Evolutionary conservation across 2,113 vertebrate species (phyloP).

Genomic region (Cephalopterus ornatus): DNA sequence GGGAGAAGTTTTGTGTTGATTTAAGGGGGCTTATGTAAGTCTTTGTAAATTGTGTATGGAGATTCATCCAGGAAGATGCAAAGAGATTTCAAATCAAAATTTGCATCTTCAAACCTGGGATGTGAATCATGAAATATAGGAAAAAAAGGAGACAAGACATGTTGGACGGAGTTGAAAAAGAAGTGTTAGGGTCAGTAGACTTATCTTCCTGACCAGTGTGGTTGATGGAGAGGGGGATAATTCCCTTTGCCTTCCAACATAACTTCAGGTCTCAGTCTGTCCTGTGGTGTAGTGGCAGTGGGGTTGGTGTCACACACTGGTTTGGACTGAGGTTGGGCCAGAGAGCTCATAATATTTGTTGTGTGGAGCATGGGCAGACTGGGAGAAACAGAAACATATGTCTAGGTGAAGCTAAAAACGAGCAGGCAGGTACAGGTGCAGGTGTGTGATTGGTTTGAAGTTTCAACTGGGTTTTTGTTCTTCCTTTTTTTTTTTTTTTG

Average conservation of each 20-base stretch:
- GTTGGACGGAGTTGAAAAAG: background rate
- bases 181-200: background rate
- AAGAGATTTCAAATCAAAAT: background rate
- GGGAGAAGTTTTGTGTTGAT: background rate
- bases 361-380: background rate
- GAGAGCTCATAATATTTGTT: background rate
- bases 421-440: background rate
- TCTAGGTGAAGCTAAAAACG: background rate
- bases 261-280: background rate
- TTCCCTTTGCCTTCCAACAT: background rate
- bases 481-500: background rate
- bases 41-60: background rate
- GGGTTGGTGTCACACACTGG: background rate
- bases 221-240: rapidly evolving
- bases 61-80: background rate
- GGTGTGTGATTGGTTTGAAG: background rate
- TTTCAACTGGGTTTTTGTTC: background rate
- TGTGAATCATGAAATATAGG: background rate
- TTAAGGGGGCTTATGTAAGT: background rate
- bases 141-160: background rate
- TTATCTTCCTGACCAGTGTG: background rate
- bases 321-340: background rate
- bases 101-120: background rate
- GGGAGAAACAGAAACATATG: background rate
- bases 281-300: background rate